Evolutionary conservation across 1,140 invertebrate species (phyloP), one percentile per base, ranked within the genome.

Genomic region (Battus philenor): DNA sequence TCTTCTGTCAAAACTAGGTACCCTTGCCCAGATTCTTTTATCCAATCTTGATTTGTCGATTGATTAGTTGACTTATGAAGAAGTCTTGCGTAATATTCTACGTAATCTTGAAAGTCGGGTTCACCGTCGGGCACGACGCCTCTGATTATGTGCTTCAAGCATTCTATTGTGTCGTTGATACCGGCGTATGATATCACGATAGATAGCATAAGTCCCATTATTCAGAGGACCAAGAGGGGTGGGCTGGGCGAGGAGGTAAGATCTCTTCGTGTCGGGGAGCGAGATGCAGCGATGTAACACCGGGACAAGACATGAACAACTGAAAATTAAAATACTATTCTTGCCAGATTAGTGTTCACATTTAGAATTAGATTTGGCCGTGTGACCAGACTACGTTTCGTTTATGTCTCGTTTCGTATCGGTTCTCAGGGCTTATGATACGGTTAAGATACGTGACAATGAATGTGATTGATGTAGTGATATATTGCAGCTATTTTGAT

Each of bases 171-270:
- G 71, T 94, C 92, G 45, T 91, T 45, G 1, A 91, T 88, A 38
- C 93, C 92, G 11, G 91, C 88, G 62, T 92, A 93, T n/a, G 90
- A 88, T 48, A 93, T 87, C 13, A 94, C 69, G 59, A 92, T 80
- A 6, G 92, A 93, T 31, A 93, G 78, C 46, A 93, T 68, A 10
- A 93, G 72, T 58, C 91, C 91, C 91, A 92, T 92, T 47, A 11
- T 67, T 68, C 63, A 11, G 44, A 43, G 51, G 62, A 68, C 62
- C 29, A 45, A 54, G 46, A 44, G 56, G 63, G 49, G 65, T 62
- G 56, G 24, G 4, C 58, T 59, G 63, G 68, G 66, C 17, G 18
- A 54, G 64, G 66, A 62, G 47, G 51, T 50, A 57, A 50, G 53
- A 56, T 66, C 52, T 36, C 13, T 17, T 39, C 54, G 59, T 59